Conservation (phyloP, 2,888 invertebrate species). For the Cheilosia grossa region DNA sequence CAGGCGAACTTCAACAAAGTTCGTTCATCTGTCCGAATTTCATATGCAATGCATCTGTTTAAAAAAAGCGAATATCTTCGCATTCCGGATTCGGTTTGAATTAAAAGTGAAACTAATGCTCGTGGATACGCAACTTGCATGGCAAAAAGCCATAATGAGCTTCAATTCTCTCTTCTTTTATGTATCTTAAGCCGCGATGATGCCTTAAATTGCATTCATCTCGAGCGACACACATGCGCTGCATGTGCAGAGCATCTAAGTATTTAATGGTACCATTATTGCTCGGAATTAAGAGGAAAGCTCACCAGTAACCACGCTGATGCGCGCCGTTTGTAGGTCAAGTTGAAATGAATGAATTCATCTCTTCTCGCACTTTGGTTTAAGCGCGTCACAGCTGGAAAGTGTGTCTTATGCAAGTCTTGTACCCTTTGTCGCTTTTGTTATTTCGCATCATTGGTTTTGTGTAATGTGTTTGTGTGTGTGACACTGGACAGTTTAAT, state of each 20-base stretch:
- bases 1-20: slow-evolving; percentile 7
- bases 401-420: slow-evolving; percentile 32
- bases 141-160: slow-evolving; percentile 23
- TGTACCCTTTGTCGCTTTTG: too few species aligned
- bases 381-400: slow-evolving; percentile 6
- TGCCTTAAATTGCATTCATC: not conserved
- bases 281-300: not conserved
- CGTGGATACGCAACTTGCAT: slow-evolving; percentile 7
- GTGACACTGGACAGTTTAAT: not conserved
- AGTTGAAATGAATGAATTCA: slow-evolving; percentile 47
- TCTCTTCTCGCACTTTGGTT: not conserved
- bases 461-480: slow-evolving; percentile 17
- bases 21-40: slow-evolving; percentile 52
- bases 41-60: slow-evolving; percentile 34
- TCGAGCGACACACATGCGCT: not conserved
- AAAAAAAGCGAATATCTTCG: slow-evolving; percentile 20
- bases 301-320: not conserved
- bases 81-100: slow-evolving; percentile 32
- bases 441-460: slow-evolving; percentile 18
- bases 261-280: not conserved
- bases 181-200: not conserved
- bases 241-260: not conserved
- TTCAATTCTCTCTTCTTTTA: not conserved
- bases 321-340: slow-evolving; percentile 43
- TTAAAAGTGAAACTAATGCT: slow-evolving; percentile 46